A percentile compares a stretch with the other conserved stretches of the same genome.
Conservation (phyloP, 2,888 invertebrate species). For the Pomacea canaliculata region DNA sequence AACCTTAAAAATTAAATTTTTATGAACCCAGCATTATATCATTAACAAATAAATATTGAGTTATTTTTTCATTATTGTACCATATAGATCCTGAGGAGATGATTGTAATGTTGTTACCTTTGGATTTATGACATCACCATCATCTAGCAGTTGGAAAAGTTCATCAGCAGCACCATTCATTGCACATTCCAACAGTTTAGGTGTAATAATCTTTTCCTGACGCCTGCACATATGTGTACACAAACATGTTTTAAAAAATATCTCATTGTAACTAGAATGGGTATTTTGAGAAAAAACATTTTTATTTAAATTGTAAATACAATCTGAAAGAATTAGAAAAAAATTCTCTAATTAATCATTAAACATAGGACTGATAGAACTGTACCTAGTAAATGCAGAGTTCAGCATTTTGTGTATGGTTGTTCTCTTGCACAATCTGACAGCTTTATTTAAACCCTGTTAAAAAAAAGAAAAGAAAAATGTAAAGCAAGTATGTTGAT, state of each 20-base stretch:
- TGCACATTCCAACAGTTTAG: constrained; percentile 55
- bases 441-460: constrained; percentile 53
- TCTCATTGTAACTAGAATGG: not conserved
- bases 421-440: constrained; percentile 47
- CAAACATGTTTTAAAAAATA: not conserved
- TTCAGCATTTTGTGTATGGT: constrained; percentile 49
- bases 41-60: too few relatives aligned
- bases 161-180: constrained; percentile 58
- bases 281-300: not conserved
- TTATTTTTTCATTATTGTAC: too few relatives aligned
- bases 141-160: constrained; percentile 57
- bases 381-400: constrained; percentile 52
- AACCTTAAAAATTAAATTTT: too few relatives aligned
- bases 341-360: too few relatives aligned
- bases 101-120: constrained; percentile 42
- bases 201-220: constrained; percentile 60
- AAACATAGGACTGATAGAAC: not conserved
- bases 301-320: not conserved
- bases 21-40: too few relatives aligned
- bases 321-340: not conserved
- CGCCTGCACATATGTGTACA: constrained; percentile 40
- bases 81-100: too few relatives aligned
- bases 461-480: constrained; percentile 16
- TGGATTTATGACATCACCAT: constrained; percentile 61
- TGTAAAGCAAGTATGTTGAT: too few relatives aligned